Evolutionary conservation across 2,888 invertebrate species (phyloP).

Genomic region (Drosophila gaucha): DNA sequence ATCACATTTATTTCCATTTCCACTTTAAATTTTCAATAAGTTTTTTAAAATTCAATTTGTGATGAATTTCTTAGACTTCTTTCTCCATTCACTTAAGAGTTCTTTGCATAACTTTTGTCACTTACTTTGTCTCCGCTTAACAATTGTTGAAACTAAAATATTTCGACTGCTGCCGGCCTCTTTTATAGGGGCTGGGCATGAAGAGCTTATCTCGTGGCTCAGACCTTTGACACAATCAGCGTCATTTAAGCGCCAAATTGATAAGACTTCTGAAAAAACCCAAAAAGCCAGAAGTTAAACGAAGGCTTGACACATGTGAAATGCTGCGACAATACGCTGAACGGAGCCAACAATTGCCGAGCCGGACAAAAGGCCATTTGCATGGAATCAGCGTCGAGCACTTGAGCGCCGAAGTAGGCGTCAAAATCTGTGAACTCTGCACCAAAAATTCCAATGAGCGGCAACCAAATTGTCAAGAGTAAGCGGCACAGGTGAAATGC

Average conservation of each 20-base stretch:
- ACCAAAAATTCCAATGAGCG: slow-evolving; percentile 52
- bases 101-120: too few species aligned
- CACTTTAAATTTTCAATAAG: neutral
- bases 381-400: slow-evolving; percentile 28
- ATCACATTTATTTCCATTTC: neutral
- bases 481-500: slow-evolving; percentile 23
- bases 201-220: slow-evolving; percentile 45
- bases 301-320: slow-evolving; percentile 59
- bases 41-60: neutral
- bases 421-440: slow-evolving; percentile 56
- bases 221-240: slow-evolving; percentile 71
- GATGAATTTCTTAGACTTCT: neutral
- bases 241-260: slow-evolving; percentile 42
- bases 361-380: slow-evolving; percentile 58
- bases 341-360: slow-evolving; percentile 32
- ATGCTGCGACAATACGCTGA: slow-evolving; percentile 39
- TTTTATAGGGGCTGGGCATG: slow-evolving; percentile 52
- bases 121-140: slow-evolving; percentile 53
- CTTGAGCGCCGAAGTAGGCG: slow-evolving; percentile 56
- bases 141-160: slow-evolving; percentile 52
- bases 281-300: slow-evolving; percentile 10
- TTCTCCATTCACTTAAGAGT: neutral
- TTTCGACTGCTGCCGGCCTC: slow-evolving; percentile 19
- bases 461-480: slow-evolving; percentile 60
- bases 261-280: slow-evolving; percentile 40